Evolutionary conservation across 2,113 vertebrate species (phyloP), one percentile per base, ranked within the genome.

Genomic region (Narcine bancroftii): DNA sequence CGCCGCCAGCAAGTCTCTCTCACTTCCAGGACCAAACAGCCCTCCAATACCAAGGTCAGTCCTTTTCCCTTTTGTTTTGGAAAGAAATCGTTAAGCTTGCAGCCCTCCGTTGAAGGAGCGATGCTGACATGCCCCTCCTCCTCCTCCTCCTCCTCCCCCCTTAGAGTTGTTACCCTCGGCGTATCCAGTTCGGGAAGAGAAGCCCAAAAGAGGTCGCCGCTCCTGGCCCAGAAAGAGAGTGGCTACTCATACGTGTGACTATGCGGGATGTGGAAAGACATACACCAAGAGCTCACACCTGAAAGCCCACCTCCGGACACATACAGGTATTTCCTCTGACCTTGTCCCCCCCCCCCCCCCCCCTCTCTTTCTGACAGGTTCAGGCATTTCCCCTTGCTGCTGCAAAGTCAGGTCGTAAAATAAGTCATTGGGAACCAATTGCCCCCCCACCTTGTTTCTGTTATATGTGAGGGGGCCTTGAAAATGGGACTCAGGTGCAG

Each of bases 261-360:
- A 99, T 0, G 97, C 97, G 0, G 99, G 98, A 93, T 99, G 99
- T 0, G 99, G 99, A 60, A 99, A 99, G 95, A 99, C 99, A 0
- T 99, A 99, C 94, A 99, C 99, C 17, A 99, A 99, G 95, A 99
- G 99, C 94, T 99, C 99, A 56, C 99, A 99, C 94, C 98, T 99
- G 93, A 99, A 99, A 94, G 98, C 99, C 0, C 99, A 99, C 92
- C 97, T 99, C 93, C 97, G 99, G 93, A 99, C 99, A 11, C 99
- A 99, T 96, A 99, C 99, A 97, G 99, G 98, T 99, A 95, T 93
- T 95, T n/a, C 71, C 1, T 17, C 24, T 24, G 17, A 69, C 66
- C 60, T 63, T 7, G n/a, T n/a, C n/a, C n/a, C n/a, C n/a, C n/a
- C n/a, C n/a, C n/a, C n/a, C 56, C 15, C 65, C 66, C 24, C 66